phyloP scores from a whole-genome alignment of 2,888 invertebrate species.

The Chymomyza procnemis region DNA sequence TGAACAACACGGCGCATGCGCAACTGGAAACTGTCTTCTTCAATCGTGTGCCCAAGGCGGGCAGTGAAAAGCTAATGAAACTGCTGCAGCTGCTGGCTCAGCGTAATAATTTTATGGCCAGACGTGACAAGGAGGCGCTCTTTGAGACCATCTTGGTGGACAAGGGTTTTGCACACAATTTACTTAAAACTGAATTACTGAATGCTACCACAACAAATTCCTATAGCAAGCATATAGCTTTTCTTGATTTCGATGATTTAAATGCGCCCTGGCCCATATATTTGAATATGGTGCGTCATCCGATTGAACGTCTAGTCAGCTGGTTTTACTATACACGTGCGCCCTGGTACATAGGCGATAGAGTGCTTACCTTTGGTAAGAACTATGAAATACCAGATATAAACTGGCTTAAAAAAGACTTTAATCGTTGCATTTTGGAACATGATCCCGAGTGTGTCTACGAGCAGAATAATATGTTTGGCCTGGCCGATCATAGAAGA shows the following conservation, averaged over 20 bases:
- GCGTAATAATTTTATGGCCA: constrained; percentile 84
- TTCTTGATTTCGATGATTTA: constrained; percentile 88
- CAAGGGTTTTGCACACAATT: constrained; percentile 85
- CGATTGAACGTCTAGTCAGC: constrained; percentile 91
- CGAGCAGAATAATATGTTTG: constrained; percentile 84
- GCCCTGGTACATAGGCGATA: constrained; percentile 93
- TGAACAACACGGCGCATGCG: constrained; percentile 72
- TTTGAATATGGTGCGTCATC: constrained; percentile 92
- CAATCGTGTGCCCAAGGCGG: constrained; percentile 93
- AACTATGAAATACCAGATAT: constrained; percentile 75
- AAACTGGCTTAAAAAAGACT: constrained; percentile 90
- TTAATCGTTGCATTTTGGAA: constrained; percentile 88
- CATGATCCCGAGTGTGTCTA: constrained; percentile 90
- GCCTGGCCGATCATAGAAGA: constrained; percentile 90
- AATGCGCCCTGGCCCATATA: constrained; percentile 90
- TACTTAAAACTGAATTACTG: constrained; percentile 85
- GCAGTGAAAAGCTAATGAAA: constrained; percentile 93
- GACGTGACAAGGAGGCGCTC: constrained; percentile 88
- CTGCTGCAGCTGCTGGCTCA: constrained; percentile 84
- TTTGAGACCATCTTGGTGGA: constrained; percentile 79
- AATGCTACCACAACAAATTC: constrained; percentile 83
- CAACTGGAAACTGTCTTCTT: constrained; percentile 87
- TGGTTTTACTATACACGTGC: constrained; percentile 95
- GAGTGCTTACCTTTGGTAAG: constrained; percentile 74
- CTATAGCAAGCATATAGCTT: constrained; percentile 92